Base-by-base conservation (phyloP, 2,113 vertebrate species). In the Aix galericulata region DNA sequence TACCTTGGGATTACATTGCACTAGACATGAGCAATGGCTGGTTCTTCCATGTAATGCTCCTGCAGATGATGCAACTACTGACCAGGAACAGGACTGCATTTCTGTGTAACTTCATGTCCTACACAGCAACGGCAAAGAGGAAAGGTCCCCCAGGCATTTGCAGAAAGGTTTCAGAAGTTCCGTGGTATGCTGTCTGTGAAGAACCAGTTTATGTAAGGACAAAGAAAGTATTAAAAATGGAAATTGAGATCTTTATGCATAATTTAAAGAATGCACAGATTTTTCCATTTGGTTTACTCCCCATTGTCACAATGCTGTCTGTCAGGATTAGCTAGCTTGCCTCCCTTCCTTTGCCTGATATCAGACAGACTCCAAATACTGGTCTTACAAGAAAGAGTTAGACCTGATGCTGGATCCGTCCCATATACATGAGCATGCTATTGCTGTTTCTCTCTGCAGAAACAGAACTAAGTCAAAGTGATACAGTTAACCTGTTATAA, bases 321-420 rank as follows among this genome's bases (percentile, higher is more conserved):
- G 1, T 26, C 16, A 52, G 23, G 13, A 72, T 76, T 66, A 48
- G 17, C 14, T 42, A 26, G 6, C 32, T 66, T 93, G 17, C 8
- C 17, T 67, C 5, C 50, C 53, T 71, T 6, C 16, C 11, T 89
- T 62, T 17, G 7, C 12, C 62, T 0, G 0, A 2, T 20, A 44
- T 13, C 32, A 81, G 44, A 46, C 27, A 25, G 31, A 63, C 9
- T 31, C 56, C 42, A n/a, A 22, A 26, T 46, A 32, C 32, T 42
- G 4, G 26, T 58, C 10, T 60, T 46, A 52, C 13, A 20, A n/a
- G 46, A 31, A 67, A 34, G 1, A 68, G 15, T 50, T 71, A 67
- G 53, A 82, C 14, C 4, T 38, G 20, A 32, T 40, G 21, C 17
- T 50, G 32, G 42, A 53, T 75, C 42, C 36, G 67, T 29, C 23